phyloP scores from a whole-genome alignment of 64 coral and sea anemone species.

The Exaiptasia diaphana region DNA sequence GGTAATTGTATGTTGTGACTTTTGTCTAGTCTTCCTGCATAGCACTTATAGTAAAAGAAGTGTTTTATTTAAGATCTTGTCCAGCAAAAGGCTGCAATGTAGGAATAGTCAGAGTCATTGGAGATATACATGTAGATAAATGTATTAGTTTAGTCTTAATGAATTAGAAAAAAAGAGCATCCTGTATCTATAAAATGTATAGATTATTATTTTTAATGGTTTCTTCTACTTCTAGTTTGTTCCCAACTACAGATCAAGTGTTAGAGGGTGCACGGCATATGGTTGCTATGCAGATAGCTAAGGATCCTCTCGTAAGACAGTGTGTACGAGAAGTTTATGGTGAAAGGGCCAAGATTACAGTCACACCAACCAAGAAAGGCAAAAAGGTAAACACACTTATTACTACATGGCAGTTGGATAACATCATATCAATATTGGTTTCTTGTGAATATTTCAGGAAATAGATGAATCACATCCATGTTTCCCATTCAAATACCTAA shows the following conservation, averaged over 20 bases:
- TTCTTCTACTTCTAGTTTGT: constrained; percentile 41
- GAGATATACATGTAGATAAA: too few relatives aligned
- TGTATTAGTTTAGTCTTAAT: too few relatives aligned
- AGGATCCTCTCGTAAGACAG: constrained; percentile 90
- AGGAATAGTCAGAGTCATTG: too few relatives aligned
- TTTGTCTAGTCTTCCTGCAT: too few relatives aligned
- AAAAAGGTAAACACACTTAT: constrained; percentile 71
- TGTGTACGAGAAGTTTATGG: constrained; percentile 87
- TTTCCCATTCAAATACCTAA: constrained; percentile 80
- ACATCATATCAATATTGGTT: not conserved
- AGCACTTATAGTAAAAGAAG: too few relatives aligned
- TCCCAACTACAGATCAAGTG: constrained; percentile 83
- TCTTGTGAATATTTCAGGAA: constrained; percentile 54
- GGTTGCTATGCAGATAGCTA: constrained; percentile 98
- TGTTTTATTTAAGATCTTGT: too few relatives aligned
- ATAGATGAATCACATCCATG: constrained; percentile 87
- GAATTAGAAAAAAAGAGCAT: too few relatives aligned
- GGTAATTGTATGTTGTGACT: too few relatives aligned
- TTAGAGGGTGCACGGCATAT: constrained; percentile 87
- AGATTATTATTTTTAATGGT: too few relatives aligned
- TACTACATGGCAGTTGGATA: not conserved
- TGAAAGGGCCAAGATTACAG: constrained; percentile 90
- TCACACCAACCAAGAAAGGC: constrained; percentile 92
- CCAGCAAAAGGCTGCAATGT: too few relatives aligned
- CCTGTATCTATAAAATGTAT: too few relatives aligned